These are phyloP conservation scores for Andrena flavipes DNA, from an alignment of 2,888 invertebrate genomes.

Conservation along the genomic window DNA sequence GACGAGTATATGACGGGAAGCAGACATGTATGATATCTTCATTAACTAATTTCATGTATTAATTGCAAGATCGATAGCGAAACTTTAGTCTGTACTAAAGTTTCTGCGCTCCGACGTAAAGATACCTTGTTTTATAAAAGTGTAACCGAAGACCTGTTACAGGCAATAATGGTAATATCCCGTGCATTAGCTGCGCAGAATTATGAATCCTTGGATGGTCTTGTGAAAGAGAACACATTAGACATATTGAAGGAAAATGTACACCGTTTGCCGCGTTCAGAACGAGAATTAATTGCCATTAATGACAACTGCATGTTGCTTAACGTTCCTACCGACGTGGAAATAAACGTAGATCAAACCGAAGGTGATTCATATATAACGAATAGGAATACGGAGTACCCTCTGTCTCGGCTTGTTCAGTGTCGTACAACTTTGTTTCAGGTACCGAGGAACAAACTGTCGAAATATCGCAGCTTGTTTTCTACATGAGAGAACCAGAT, in stretches of 20 bases:
- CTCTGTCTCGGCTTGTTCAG: neutral
- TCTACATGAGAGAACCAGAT: neutral
- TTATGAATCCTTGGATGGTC: constrained; percentile 82
- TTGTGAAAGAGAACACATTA: constrained; percentile 83
- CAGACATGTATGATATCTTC: constrained; percentile 6
- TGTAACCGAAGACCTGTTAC: constrained; percentile 49
- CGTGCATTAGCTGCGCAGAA: constrained; percentile 82
- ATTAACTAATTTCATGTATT: neutral
- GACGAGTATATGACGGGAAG: neutral
- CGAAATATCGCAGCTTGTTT: neutral
- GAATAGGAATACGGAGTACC: neutral
- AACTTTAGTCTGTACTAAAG: neutral
- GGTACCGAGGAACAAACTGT: neutral
- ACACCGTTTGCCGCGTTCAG: constrained; percentile 54
- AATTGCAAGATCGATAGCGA: neutral
- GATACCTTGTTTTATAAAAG: neutral
- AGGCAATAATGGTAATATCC: constrained; percentile 84
- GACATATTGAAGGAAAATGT: constrained; percentile 81
- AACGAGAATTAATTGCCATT: constrained; percentile 70
- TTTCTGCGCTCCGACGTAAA: neutral
- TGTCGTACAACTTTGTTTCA: neutral
- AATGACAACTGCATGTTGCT: constrained; percentile 32
- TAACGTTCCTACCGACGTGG: constrained; percentile 37
- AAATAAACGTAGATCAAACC: neutral
- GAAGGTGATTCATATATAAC: constrained; percentile 5